phyloP scores from a whole-genome alignment of 1,140 invertebrate genomes.

The Drosophila yakuba region DNA sequence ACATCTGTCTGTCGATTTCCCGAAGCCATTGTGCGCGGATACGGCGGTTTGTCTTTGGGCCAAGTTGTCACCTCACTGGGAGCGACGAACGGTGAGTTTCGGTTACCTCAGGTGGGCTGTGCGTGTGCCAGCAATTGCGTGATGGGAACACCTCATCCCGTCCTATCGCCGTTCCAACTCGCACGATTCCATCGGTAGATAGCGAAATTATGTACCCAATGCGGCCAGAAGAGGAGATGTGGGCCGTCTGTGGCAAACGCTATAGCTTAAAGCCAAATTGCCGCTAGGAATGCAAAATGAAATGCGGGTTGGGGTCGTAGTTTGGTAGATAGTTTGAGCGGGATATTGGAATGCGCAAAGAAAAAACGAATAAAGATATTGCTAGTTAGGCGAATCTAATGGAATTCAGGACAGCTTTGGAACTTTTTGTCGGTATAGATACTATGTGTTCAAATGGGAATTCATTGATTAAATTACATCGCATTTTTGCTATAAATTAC shows the following conservation, averaged over 20 bases:
- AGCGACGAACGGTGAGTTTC: slow-evolving; percentile 28
- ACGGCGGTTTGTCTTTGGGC: slow-evolving; percentile 15
- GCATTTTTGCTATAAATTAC: too few relatives aligned
- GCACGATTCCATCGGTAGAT: slow-evolving; percentile 56
- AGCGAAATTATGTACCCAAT: slow-evolving; percentile 58
- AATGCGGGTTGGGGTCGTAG: slow-evolving; percentile 28
- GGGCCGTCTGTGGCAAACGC: slow-evolving; percentile 8
- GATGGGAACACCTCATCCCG: slow-evolving; percentile 39
- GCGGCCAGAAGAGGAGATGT: background rate
- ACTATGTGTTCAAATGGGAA: background rate
- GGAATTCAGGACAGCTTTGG: background rate
- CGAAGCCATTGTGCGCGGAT: slow-evolving; percentile 32
- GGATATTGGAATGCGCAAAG: background rate
- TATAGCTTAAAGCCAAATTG: slow-evolving; percentile 34
- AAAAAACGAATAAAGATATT: slow-evolving; percentile 16
- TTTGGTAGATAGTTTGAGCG: slow-evolving; percentile 12
- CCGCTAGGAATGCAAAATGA: slow-evolving; percentile 44
- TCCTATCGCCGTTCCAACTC: slow-evolving; percentile 1
- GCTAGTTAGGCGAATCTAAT: background rate
- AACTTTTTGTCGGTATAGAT: background rate
- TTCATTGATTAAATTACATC: background rate
- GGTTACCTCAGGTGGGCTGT: slow-evolving; percentile 38
- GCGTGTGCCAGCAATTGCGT: slow-evolving; percentile 41
- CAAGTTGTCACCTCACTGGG: slow-evolving; percentile 19
- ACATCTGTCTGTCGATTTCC: slow-evolving; percentile 29